Percentiles rank a stretch among this genome's conserved stretches.
Evolutionary conservation across 2,888 invertebrate genomes (phyloP).

Genomic region (Cheilosia grossa): DNA sequence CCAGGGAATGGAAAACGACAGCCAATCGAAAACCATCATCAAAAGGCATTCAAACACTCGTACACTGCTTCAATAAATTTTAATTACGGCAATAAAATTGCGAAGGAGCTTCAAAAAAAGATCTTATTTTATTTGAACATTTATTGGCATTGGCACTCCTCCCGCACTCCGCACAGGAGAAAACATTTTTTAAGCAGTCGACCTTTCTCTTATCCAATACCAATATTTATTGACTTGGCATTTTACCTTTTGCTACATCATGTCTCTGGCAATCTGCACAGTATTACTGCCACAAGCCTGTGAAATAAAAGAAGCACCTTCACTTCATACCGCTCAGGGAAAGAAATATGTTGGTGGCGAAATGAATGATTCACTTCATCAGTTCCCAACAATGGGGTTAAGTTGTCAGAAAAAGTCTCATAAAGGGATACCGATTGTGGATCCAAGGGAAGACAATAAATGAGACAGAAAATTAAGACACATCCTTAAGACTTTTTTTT

Average conservation of each 20-base stretch:
- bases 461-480: neutral
- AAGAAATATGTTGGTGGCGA: neutral
- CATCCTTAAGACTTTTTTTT: neutral
- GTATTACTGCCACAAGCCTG: neutral
- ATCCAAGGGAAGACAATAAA: neutral
- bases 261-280: neutral
- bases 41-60: conserved; percentile 26
- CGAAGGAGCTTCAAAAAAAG: neutral
- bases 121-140: neutral
- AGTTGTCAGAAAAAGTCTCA: neutral
- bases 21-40: conserved; percentile 5
- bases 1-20: neutral
- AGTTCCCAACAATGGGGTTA: neutral
- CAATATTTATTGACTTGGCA: conserved; percentile 2
- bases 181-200: neutral
- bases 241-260: neutral
- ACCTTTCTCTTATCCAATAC: neutral
- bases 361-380: conserved; percentile 23
- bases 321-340: neutral
- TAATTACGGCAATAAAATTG: conserved; percentile 34
- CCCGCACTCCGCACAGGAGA: too few relatives aligned
- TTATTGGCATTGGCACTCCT: neutral
- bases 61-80: conserved; percentile 27
- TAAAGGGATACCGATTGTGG: conserved; percentile 12
- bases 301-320: neutral